Evolutionary conservation across 1,140 invertebrate genomes (phyloP).

Genomic region (Apis laboriosa): DNA sequence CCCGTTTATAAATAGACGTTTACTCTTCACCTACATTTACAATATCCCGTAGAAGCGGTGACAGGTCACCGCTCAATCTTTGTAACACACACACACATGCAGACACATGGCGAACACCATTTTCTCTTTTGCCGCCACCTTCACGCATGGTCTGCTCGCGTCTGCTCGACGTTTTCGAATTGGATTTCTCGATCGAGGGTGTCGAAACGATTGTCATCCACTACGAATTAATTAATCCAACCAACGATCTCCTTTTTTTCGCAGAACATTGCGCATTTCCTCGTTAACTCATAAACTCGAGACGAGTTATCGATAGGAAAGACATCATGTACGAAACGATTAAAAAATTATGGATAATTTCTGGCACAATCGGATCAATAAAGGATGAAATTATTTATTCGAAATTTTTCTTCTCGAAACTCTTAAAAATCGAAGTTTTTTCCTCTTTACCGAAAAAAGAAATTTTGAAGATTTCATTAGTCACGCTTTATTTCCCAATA

Average conservation of each 20-base stretch:
- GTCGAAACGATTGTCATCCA: conserved; percentile 16
- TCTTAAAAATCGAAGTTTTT: not conserved
- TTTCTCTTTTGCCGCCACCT: conserved; percentile 60
- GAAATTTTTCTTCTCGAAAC: no score
- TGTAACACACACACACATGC: conserved; percentile 57
- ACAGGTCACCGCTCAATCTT: conserved; percentile 79
- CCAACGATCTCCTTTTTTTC: not conserved
- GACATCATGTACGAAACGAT: no score
- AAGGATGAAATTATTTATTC: no score
- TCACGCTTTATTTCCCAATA: not conserved
- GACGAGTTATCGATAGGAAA: not conserved
- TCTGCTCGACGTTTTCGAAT: conserved; percentile 61
- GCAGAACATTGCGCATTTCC: not conserved
- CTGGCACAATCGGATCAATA: no score
- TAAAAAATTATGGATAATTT: not conserved
- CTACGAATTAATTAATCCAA: conserved; percentile 55
- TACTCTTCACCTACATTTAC: conserved; percentile 79
- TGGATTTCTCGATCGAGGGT: conserved; percentile 50
- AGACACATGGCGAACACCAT: conserved; percentile 44
- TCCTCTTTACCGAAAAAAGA: no score
- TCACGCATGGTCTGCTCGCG: conserved; percentile 61
- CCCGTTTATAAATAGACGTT: conserved; percentile 79
- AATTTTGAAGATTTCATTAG: not conserved
- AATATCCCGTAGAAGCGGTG: conserved; percentile 72
- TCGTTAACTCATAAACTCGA: not conserved